These are phyloP conservation scores for Sinelater perroti DNA, from an alignment of 2,888 invertebrate species.

Conservation along the genomic window DNA sequence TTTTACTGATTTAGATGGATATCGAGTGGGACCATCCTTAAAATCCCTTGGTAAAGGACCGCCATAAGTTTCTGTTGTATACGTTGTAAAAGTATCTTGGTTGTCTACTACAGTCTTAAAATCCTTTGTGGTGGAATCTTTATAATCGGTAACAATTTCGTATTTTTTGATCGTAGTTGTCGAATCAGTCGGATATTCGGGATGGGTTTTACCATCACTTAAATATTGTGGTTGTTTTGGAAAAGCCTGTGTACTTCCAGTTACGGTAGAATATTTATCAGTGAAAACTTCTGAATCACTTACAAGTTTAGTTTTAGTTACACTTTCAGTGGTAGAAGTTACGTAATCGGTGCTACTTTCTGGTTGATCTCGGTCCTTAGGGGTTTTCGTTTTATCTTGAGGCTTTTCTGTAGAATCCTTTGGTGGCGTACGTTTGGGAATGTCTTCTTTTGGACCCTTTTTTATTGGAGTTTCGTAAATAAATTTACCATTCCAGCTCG, in stretches of 20 bases:
- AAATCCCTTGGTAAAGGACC: not conserved
- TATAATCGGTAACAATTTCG: slow-evolving; percentile 47
- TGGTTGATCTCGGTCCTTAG: not conserved
- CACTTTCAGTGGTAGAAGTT: slow-evolving; percentile 14
- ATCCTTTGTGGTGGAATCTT: not conserved
- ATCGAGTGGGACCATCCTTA: not conserved
- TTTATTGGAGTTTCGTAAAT: slow-evolving; percentile 36
- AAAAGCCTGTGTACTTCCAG: not conserved
- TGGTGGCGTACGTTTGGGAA: slow-evolving; percentile 6
- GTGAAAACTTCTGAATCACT: too few relatives aligned
- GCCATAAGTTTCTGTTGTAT: slow-evolving; percentile 37
- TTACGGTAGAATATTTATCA: too few relatives aligned
- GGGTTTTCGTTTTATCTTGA: slow-evolving; percentile 13
- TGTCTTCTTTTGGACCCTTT: slow-evolving; percentile 23
- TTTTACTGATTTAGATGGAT: not conserved
- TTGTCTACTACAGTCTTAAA: slow-evolving; percentile 35
- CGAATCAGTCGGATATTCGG: slow-evolving; percentile 36
- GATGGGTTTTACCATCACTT: not conserved
- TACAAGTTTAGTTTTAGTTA: too few relatives aligned
- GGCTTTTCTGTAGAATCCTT: slow-evolving; percentile 2
- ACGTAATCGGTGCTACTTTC: slow-evolving; percentile 6
- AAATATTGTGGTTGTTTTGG: too few relatives aligned
- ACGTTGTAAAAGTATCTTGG: slow-evolving; percentile 49
- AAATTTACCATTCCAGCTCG: slow-evolving; percentile 59
- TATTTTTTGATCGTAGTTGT: slow-evolving; percentile 46